A percentile compares a stretch with the other conserved stretches of the same genome.
Conservation (phyloP, 2,113 vertebrate species). For the Agapornis roseicollis region DNA sequence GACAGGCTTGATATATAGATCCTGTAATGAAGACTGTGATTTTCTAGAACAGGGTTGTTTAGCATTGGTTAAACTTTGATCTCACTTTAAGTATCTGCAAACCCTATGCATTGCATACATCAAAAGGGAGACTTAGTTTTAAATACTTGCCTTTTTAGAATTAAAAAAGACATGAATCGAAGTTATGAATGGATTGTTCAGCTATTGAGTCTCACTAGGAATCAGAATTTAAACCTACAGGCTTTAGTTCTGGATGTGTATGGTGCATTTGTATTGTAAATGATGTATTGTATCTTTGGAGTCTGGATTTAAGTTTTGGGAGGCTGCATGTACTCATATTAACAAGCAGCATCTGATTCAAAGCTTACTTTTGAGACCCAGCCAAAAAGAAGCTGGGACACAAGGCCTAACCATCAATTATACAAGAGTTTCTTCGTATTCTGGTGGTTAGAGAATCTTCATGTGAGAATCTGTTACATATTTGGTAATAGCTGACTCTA, state of each 20-base stretch:
- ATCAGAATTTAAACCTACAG: neutral
- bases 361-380: neutral
- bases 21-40: neutral
- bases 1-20: neutral
- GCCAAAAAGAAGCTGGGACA: neutral
- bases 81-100: neutral
- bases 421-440: neutral
- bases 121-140: neutral
- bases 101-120: neutral
- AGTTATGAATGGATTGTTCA: neutral
- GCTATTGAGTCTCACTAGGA: neutral
- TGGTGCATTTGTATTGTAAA: neutral
- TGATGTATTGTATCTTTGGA: neutral
- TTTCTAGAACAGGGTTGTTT: neutral
- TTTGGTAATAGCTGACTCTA: neutral
- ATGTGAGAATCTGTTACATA: accelerated
- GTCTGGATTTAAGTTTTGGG: neutral
- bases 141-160: neutral
- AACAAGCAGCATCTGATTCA: neutral
- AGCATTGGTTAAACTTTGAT: neutral
- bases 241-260: neutral
- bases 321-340: neutral
- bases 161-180: neutral
- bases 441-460: neutral
- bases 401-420: neutral